A percentile compares a stretch with the other conserved stretches of the same genome.
phyloP scores from a whole-genome alignment of 1,140 invertebrate genomes.

The Drosophila suzukii region DNA sequence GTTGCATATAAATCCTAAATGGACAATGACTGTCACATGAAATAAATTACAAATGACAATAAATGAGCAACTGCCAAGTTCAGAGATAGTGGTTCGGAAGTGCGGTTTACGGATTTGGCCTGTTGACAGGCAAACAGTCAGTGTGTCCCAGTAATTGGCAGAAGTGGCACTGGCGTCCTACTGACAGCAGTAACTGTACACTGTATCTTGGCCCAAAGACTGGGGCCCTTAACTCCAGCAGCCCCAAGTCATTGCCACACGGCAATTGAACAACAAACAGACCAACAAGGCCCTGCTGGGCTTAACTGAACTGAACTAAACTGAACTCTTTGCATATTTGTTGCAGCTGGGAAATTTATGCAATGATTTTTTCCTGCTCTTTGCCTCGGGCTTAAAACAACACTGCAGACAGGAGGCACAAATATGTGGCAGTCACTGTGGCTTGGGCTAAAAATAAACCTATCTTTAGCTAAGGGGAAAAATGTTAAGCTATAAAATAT shows the following conservation, averaged over 20 bases:
- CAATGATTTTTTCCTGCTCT: conserved; percentile 63
- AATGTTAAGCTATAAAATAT: not conserved
- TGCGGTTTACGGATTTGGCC: conserved; percentile 27
- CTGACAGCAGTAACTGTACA: conserved; percentile 23
- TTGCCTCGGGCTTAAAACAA: conserved; percentile 56
- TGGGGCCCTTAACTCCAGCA: conserved; percentile 2
- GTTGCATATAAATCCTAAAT: conserved; percentile 80
- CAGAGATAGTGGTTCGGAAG: conserved; percentile 6
- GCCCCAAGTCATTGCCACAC: conserved; percentile 16
- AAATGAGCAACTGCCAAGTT: conserved; percentile 75
- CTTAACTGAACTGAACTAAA: conserved; percentile 42
- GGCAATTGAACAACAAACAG: conserved; percentile 57
- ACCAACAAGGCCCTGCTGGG: conserved; percentile 30
- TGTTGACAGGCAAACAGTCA: conserved; percentile 66
- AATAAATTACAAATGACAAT: conserved; percentile 82
- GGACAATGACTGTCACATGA: conserved; percentile 80
- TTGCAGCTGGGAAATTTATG: conserved; percentile 74
- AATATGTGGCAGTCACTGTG: conserved; percentile 1
- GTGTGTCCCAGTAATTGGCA: conserved; percentile 70
- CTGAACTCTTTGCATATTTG: conserved; percentile 72
- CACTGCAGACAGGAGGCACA: conserved; percentile 40
- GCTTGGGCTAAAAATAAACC: not conserved
- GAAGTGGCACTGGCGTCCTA: not conserved
- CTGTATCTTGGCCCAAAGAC: conserved; percentile 13
- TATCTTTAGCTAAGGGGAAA: not conserved